Conservation (phyloP, 2,797 vertebrate species). For the Liparis tanakae region DNA sequence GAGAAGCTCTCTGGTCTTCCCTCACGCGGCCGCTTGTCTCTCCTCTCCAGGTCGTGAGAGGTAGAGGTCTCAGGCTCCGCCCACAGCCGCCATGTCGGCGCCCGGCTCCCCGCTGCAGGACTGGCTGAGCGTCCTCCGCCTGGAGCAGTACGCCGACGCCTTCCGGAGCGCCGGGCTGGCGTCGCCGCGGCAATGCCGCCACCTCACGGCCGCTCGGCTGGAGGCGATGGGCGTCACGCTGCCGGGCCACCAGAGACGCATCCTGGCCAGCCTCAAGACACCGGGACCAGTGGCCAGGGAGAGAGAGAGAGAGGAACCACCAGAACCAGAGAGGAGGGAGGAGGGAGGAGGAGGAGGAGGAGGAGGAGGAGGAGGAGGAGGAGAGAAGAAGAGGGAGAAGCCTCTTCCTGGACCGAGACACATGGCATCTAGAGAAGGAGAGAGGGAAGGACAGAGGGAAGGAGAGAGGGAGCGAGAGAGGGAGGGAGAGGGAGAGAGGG, state of each 20-base stretch:
- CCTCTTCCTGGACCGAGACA: too few species aligned
- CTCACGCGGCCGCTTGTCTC: too few species aligned
- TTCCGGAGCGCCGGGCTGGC: conserved; percentile 81
- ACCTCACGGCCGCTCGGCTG: conserved; percentile 80
- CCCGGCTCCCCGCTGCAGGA: conserved; percentile 71
- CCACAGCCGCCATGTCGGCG: conserved; percentile 49
- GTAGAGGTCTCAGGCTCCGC: too few species aligned
- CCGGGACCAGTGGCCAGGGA: conserved; percentile 37
- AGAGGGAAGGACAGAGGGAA: too few species aligned
- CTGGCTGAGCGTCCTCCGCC: conserved; percentile 88
- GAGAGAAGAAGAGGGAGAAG: too few species aligned
- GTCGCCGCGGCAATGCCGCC: conserved; percentile 82
- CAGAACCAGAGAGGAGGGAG: conserved; percentile 56
- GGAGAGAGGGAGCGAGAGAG: too few species aligned
- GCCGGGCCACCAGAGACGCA: conserved; percentile 91
- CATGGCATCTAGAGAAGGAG: too few species aligned
- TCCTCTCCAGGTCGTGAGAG: too few species aligned
- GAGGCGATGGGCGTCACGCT: conserved; percentile 85
- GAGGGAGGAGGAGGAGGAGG: conserved; percentile 60
- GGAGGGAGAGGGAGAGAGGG: too few species aligned
- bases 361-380: not conserved
- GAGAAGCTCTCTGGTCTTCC: too few species aligned
- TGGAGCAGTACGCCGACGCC: conserved; percentile 87
- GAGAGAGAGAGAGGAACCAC: conserved; percentile 31
- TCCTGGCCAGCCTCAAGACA: conserved; percentile 82